These are phyloP conservation scores for Characodon lateralis DNA, from an alignment of 2,797 vertebrate genomes.

Conservation along the genomic window DNA sequence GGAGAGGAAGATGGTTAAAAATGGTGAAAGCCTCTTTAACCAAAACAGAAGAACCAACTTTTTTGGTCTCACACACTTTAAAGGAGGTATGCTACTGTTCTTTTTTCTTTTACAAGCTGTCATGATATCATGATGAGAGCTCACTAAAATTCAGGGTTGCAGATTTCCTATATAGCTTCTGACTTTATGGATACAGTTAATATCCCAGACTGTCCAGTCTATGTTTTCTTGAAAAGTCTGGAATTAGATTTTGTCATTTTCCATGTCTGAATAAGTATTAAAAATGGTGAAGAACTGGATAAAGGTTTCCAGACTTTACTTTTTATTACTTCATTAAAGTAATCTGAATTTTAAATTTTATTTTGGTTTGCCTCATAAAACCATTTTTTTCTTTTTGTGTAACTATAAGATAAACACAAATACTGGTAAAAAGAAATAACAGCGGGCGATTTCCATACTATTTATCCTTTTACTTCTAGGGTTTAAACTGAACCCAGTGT, in stretches of 20 bases:
- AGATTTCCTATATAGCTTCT: no score
- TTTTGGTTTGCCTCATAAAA: background rate
- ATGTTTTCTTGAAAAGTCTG: background rate
- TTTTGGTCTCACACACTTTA: background rate
- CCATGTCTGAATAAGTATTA: background rate
- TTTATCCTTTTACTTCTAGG: background rate
- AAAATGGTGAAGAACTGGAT: background rate
- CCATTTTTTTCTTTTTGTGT: background rate
- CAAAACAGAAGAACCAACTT: conserved; percentile 41
- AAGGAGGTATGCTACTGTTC: no score
- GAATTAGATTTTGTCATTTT: background rate
- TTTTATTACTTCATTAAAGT: no score
- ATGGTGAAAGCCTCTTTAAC: conserved; percentile 1
- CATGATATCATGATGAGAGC: background rate
- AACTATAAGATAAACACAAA: no score
- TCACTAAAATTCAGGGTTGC: background rate
- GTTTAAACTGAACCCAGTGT: background rate
- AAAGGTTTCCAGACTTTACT: no score
- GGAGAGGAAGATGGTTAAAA: background rate
- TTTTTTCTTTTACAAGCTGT: background rate
- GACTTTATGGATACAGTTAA: no score
- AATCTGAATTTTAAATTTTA: background rate
- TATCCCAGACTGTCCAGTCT: no score
- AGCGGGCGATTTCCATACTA: background rate
- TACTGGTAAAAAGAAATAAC: background rate